Conservation (phyloP, 2,888 invertebrate genomes). For the Patella ulyssiponensis region DNA sequence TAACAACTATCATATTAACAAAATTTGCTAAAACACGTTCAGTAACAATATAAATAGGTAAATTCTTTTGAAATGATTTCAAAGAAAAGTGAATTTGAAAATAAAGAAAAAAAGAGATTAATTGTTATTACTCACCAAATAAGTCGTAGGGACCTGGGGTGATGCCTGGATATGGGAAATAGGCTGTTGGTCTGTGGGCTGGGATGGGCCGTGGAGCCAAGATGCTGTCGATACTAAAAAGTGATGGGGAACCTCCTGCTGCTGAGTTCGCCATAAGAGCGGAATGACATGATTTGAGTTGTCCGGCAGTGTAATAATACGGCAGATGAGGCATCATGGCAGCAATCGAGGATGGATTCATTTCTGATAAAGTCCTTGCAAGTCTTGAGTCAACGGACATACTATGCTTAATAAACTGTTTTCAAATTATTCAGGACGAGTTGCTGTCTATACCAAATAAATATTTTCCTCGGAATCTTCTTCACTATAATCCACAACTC, state of each 20-base stretch:
- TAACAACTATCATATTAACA: neutral
- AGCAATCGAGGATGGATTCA: slow-evolving; percentile 22
- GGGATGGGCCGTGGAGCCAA: slow-evolving; percentile 56
- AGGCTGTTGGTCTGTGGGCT: slow-evolving; percentile 43
- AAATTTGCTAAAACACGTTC: neutral
- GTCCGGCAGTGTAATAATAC: slow-evolving; percentile 42
- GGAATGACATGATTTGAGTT: slow-evolving; percentile 45
- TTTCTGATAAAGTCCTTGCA: slow-evolving; percentile 29
- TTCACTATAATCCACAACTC: too few relatives aligned
- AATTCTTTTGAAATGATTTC: neutral
- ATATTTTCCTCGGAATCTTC: too few relatives aligned
- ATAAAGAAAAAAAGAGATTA: neutral
- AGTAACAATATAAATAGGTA: neutral
- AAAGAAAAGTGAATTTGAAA: neutral
- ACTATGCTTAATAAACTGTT: neutral
- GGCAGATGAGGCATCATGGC: slow-evolving; percentile 44
- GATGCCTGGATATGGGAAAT: slow-evolving; percentile 51
- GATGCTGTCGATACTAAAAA: slow-evolving; percentile 64
- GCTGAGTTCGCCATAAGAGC: slow-evolving; percentile 39
- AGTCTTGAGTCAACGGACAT: slow-evolving; percentile 28
- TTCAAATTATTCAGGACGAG: neutral
- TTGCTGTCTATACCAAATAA: too few relatives aligned
- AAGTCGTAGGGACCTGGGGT: slow-evolving; percentile 37
- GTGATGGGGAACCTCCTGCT: slow-evolving; percentile 24
- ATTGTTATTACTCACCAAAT: slow-evolving; percentile 37